Evolutionary conservation across 1,140 invertebrate species (phyloP), one percentile per base, ranked within the genome.

Genomic region (Polyergus mexicanus): DNA sequence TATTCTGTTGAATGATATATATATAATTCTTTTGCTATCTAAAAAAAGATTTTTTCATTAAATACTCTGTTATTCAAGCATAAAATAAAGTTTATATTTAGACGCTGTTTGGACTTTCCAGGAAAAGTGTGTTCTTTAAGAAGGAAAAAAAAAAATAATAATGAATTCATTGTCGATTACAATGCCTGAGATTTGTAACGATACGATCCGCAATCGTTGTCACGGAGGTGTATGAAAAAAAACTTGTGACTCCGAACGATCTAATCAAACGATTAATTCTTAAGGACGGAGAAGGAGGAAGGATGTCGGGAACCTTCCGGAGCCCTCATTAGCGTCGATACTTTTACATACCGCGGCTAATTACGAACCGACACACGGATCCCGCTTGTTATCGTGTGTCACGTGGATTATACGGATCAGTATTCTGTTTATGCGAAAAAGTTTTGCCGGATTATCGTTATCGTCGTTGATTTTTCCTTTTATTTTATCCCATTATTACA

Each of bases 261-360:
- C 25, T 47, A 28, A 83, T 80, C 16, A 71, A 72, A 72, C 41
- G 72, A 83, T 83, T 74, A 62, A 72, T 74, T 19, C 56, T 83
- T 38, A 25, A 38, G n/a, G 19, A 4, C 1, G 4, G 16, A 16
- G 44, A 47, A 0, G 44, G 0, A 16, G 13, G 47, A 19, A 25
- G 35, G 38, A 3, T 11, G 4, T 13, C 41, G 51, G 38, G 4
- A 60, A 13, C 13, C 13, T 54, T 81, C 35, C 41, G 25, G 28
- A 62, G 54, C 28, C 25, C 68, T 83, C 38, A 60, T 83, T 83
- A 83, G 32, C 78, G 25, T 66, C 51, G 32, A 54, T 78, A 47
- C 11, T 47, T 72, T 74, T 62, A 58, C 58, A 72, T 22, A 8
- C 35, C 38, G 38, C 68, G 25, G 41, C 66, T 83, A 47, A 83